These are phyloP conservation scores for Parauchenoglanis punctatus DNA, from an alignment of 2,797 vertebrate species.

Conservation along the genomic window DNA sequence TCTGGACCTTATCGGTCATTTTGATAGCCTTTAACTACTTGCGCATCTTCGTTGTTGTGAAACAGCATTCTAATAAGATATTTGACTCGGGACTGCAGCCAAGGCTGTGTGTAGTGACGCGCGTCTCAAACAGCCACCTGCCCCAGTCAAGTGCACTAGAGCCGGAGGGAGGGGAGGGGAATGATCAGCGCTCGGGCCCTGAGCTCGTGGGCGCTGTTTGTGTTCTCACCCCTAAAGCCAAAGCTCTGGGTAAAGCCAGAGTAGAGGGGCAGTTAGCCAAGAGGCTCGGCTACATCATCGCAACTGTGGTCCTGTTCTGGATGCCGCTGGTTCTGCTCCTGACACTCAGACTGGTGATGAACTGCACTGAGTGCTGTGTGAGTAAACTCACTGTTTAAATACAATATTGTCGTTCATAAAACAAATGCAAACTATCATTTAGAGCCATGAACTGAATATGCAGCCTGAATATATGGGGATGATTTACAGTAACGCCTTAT, in stretches of 20 bases:
- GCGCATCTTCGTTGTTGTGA: constrained; percentile 67
- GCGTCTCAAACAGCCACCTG: constrained; percentile 45
- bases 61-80: constrained; percentile 65
- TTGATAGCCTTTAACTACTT: constrained; percentile 68
- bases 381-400: constrained; percentile 45
- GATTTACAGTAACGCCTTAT: no score
- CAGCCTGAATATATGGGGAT: no score
- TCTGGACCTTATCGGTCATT: constrained; percentile 64
- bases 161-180: neutral
- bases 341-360: constrained; percentile 53
- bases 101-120: constrained; percentile 50
- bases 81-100: constrained; percentile 63
- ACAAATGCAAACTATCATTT: neutral
- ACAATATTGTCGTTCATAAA: neutral
- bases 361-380: constrained; percentile 58
- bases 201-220: constrained; percentile 69
- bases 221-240: constrained; percentile 63
- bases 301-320: constrained; percentile 70
- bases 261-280: constrained; percentile 70
- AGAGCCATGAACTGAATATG: neutral
- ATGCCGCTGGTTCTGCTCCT: constrained; percentile 67
- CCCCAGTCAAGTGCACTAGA: neutral
- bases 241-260: constrained; percentile 65
- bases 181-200: neutral
- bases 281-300: constrained; percentile 71